Evolutionary conservation across 2,888 invertebrate genomes (phyloP).

Genomic region (Watsonalla binaria): DNA sequence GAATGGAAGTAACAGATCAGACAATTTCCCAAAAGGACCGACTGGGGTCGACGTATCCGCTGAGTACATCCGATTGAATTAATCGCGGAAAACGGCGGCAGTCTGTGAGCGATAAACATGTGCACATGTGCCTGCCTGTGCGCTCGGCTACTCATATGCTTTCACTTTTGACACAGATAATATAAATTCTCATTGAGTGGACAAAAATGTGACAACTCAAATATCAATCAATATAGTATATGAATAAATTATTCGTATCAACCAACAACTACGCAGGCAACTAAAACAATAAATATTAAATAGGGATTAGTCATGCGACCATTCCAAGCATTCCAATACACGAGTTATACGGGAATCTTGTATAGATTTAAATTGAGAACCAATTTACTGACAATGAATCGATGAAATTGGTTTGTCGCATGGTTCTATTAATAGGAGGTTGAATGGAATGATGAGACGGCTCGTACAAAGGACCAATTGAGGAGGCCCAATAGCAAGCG

Average conservation of each 20-base stretch:
- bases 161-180: neutral
- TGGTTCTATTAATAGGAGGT: conserved; percentile 51
- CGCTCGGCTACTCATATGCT: neutral
- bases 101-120: conserved; percentile 36
- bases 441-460: conserved; percentile 47
- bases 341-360: conserved; percentile 8
- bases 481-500: conserved; percentile 40
- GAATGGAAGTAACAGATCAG: conserved; percentile 48
- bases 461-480: conserved; percentile 64
- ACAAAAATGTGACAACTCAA: no score
- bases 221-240: no score
- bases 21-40: conserved; percentile 48
- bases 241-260: no score
- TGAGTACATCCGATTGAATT: conserved; percentile 66
- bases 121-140: neutral
- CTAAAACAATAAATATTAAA: neutral
- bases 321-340: conserved; percentile 1
- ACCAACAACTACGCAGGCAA: no score
- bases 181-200: neutral
- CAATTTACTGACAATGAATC: conserved; percentile 45
- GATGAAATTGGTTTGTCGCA: conserved; percentile 47
- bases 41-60: conserved; percentile 49
- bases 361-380: conserved; percentile 27
- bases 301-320: neutral
- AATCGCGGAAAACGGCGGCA: conserved; percentile 54